Percentiles rank a stretch among this genome's conserved stretches.
Evolutionary conservation across 2,797 vertebrate genomes (phyloP).

Genomic region (Dendrocincla tyrannina): DNA sequence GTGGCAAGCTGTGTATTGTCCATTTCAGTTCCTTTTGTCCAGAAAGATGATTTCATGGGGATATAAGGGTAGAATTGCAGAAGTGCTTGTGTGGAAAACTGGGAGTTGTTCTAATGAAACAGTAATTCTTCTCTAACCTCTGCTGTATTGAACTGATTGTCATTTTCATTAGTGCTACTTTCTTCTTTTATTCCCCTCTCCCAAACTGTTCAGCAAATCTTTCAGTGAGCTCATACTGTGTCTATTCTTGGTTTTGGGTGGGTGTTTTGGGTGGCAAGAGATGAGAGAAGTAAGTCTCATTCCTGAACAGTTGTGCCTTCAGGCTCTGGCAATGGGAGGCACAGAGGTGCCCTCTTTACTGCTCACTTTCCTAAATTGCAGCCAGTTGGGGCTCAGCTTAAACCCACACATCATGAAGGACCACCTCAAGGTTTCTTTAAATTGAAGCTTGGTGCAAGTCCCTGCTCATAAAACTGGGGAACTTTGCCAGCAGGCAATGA

Average conservation of each 20-base stretch:
- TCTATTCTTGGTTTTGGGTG: neutral
- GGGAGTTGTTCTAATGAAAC: constrained; percentile 9
- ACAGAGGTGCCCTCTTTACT: neutral
- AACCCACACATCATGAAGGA: neutral
- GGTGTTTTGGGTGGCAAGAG: neutral
- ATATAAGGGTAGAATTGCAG: neutral
- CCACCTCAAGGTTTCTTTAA: neutral
- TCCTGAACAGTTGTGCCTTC: neutral
- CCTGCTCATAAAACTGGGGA: neutral
- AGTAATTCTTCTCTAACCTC: constrained; percentile 14
- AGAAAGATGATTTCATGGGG: neutral
- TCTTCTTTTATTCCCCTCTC: neutral
- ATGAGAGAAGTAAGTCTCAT: neutral
- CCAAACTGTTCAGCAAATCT: neutral
- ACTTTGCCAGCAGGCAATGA: neutral
- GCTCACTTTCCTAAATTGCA: neutral
- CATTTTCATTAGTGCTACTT: constrained; percentile 25
- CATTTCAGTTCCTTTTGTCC: neutral
- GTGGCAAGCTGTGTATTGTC: neutral
- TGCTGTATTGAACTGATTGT: constrained; percentile 7
- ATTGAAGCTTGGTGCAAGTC: neutral
- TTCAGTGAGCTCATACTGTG: neutral
- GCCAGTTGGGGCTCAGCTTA: neutral
- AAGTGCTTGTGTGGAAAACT: neutral
- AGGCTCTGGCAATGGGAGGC: neutral